These are phyloP conservation scores for Cuniculus paca DNA, from an alignment of 2,797 vertebrate species.

Conservation along the genomic window DNA sequence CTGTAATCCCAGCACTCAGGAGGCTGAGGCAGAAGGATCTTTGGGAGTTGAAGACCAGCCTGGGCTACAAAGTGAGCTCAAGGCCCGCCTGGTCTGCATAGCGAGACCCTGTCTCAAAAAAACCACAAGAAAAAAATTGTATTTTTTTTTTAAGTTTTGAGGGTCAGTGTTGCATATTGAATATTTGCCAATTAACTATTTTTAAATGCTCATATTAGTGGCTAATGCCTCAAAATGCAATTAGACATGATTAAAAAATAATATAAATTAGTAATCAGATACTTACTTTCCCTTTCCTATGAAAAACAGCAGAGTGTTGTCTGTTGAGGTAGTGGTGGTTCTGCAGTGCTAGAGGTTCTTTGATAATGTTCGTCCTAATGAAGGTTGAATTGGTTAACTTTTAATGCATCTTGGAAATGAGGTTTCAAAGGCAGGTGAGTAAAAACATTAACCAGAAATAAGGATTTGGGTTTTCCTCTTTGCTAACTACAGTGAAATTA, in stretches of 20 bases:
- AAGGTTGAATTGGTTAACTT: conserved; percentile 25
- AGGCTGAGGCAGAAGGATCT: no score
- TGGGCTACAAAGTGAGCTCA: no score
- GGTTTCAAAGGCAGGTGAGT: conserved; percentile 82
- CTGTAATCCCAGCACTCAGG: no score
- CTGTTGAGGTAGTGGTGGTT: conserved; percentile 34
- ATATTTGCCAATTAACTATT: conserved; percentile 22
- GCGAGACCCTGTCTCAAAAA: no score
- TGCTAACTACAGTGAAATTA: conserved; percentile 14
- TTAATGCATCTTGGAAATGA: conserved; percentile 53
- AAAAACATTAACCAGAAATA: conserved; percentile 57
- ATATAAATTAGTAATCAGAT: background rate
- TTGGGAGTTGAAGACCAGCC: no score
- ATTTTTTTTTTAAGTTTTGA: background rate
- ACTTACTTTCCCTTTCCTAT: background rate
- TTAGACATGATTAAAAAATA: conserved; percentile 49
- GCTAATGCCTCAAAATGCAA: background rate
- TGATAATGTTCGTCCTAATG: conserved; percentile 44
- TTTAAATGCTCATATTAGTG: conserved; percentile 56
- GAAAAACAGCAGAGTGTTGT: background rate
- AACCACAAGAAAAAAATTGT: no score
- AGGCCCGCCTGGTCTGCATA: no score
- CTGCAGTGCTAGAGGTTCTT: conserved; percentile 4
- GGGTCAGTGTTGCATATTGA: background rate
- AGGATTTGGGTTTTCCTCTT: conserved; percentile 22